Percentiles rank a stretch among this genome's conserved stretches.
These are phyloP conservation scores for Neuroscelio doddi DNA, from an alignment of 2,888 invertebrate genomes.

Conservation along the genomic window DNA sequence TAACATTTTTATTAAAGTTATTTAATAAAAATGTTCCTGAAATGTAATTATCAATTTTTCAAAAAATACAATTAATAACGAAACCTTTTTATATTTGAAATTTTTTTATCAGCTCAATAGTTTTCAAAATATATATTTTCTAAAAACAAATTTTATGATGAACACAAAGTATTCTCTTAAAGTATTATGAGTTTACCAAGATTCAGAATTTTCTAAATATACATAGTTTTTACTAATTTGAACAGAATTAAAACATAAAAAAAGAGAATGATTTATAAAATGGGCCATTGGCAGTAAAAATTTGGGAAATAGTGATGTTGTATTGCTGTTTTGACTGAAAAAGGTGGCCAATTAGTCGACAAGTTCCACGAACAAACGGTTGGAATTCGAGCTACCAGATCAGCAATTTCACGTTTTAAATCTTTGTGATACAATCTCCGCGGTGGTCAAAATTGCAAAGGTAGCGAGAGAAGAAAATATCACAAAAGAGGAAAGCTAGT, in stretches of 20 bases:
- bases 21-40: no score
- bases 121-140: no score
- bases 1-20: no score
- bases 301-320: not conserved
- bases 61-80: no score
- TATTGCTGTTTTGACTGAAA: constrained; percentile 5
- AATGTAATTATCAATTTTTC: no score
- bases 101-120: no score
- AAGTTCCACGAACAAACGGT: constrained; percentile 54
- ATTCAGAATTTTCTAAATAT: no score
- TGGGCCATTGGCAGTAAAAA: not conserved
- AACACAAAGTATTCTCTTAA: no score
- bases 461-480: constrained; percentile 23
- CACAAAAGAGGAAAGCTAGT: constrained; percentile 23
- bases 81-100: no score
- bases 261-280: not conserved
- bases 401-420: constrained; percentile 53
- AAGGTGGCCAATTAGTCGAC: constrained; percentile 52
- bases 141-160: no score
- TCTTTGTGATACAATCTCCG: constrained; percentile 55
- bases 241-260: not conserved
- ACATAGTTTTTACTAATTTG: no score
- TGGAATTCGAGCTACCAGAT: constrained; percentile 57
- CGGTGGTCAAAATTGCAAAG: constrained; percentile 23
- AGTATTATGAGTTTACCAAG: no score